These are phyloP conservation scores for Mythimna lalbum DNA, from an alignment of 2,888 invertebrate species.

Conservation along the genomic window DNA sequence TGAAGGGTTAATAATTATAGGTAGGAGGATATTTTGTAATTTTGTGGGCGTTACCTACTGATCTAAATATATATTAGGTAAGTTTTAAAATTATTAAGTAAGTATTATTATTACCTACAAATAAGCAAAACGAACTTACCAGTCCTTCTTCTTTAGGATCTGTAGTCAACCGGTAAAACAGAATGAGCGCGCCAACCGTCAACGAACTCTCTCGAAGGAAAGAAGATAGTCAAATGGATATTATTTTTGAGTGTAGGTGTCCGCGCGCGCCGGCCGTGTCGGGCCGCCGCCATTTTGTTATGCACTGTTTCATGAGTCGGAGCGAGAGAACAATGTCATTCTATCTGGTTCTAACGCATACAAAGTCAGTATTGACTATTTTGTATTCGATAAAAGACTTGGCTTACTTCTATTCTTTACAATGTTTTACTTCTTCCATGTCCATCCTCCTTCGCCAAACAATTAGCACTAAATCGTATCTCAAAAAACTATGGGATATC, in stretches of 20 bases:
- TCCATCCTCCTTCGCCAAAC: conserved; percentile 8
- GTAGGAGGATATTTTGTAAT: background rate
- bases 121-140: conserved; percentile 48
- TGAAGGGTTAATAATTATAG: no score
- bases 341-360: conserved; percentile 30
- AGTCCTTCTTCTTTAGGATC: conserved; percentile 38
- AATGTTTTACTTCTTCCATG: conserved; percentile 41
- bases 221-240: conserved; percentile 71
- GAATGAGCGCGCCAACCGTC: conserved; percentile 54
- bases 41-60: background rate
- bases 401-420: conserved; percentile 41
- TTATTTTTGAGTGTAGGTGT: conserved; percentile 22
- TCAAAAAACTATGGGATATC: background rate
- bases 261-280: conserved; percentile 50
- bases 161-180: conserved; percentile 36
- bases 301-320: conserved; percentile 73
- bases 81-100: no score
- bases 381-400: conserved; percentile 7
- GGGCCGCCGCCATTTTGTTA: conserved; percentile 83
- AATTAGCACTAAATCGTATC: conserved; percentile 2
- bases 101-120: background rate
- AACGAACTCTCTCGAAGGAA: conserved; percentile 72
- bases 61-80: no score
- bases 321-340: conserved; percentile 69
- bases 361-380: conserved; percentile 10